Evolutionary conservation across 2,797 vertebrate genomes (phyloP), one percentile per base, ranked within the genome.

Genomic region (Pempheris klunzingeri): DNA sequence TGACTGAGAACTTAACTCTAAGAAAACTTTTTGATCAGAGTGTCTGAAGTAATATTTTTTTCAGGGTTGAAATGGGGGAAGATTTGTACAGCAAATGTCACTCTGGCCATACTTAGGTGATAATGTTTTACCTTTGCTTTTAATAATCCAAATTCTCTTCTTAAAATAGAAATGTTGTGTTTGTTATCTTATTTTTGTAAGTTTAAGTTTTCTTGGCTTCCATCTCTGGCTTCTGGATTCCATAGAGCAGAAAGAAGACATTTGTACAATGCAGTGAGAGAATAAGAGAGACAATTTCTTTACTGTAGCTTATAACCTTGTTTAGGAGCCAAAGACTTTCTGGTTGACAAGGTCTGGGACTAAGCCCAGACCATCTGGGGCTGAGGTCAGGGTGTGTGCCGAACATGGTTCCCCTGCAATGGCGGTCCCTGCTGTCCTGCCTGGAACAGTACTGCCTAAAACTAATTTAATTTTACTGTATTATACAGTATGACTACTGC

Each of bases 1-100:
- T 67, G 64, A 77, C 55, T 67, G 15, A 74, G 55, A 62, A 32
- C 49, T 39, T n/a, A 70, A 71, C 36, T 30, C 7, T 17, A 17
- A 60, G 39, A 9, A 44, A 49, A 61, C 52, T 59, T 72, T 49
- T 15, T 18, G 2, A 22, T 9, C 5, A 3, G 3, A 54, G 52
- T 61, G 47, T 68, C 11, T 47, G 46, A 28, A 58, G 17, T 4
- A 26, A 12, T 1, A 8, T 43, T 20, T 54, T 20, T 36, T 55
- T 11, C 6, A 22, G 3, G 7, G 7, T 28, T 39, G 3, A 50
- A 28, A 20, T 4, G 4, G 9, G n/a, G 18, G 6, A 3, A 28
- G 15, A 14, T 6, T 58, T 38, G 0, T 4, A 38, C 15, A 9
- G 14, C 12, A 9, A 13, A 11, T 52, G 0, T 39, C 32, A 54